Base-by-base conservation (phyloP, 2,888 invertebrate genomes). In the Calameuta idolon region DNA sequence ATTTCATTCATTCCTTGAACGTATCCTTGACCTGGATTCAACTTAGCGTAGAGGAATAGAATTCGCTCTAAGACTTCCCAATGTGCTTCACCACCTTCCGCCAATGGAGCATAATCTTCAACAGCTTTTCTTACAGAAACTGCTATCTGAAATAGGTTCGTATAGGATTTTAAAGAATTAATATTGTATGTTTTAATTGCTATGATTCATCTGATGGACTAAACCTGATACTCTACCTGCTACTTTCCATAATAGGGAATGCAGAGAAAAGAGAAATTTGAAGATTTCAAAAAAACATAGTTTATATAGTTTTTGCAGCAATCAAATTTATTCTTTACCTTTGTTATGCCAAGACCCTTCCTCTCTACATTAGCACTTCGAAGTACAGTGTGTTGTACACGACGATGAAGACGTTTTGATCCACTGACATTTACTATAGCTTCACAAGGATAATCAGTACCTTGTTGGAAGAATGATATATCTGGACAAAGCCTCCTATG, bases 1-100 rank as follows among this genome's bases (percentile, higher is more conserved):
- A 99, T 98, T 92, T 99, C 99, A 92, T 99, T 99, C 99, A 99
- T 99, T 77, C 99, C 99, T 93, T 99, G 97, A 1, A 98, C 97
- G 89, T 97, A 97, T 15, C 98, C 96, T 90, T 99, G 98, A 0
- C 99, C 99, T 0, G 99, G 98, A 93, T 99, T 99, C 23, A 99
- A 93, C 92, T 99, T 99, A 0, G 98, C 98, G 91, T 99, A 99
- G 0, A 99, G 94, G 92, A 99, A 99, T 79, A 99, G 93, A 91
- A 99, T 98, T 80, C 99, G 93, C 91, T 99, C 98, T 0, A 98
- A 97, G 4, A 99, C 98, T 92, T 99, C 99, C 99, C 99, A 99
- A 90, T 99, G 99, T 0, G 98, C 98, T 92, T 99, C 98, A 85
- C 96, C 95, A 0, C 98, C 98, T 87, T 97, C 97, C 15, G 96